Base-by-base conservation (phyloP, 2,113 vertebrate species). In the Psilopsiagon aymara region DNA sequence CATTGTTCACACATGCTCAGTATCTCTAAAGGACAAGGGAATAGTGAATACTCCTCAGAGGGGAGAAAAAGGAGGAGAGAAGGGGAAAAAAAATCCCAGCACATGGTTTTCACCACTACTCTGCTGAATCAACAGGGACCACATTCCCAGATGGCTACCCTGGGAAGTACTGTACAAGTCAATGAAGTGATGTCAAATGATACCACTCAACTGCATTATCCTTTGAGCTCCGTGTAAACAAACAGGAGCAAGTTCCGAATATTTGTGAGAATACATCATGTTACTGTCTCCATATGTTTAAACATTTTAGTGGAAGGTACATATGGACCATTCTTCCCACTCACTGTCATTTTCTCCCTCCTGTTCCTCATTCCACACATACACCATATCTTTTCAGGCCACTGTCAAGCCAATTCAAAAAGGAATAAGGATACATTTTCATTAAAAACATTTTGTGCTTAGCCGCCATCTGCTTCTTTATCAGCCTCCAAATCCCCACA, bases 361-460 rank as follows among this genome's bases (percentile, higher is more conserved):
- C 92, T 82, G 91, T n/a, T 96, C 90, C 71, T 86, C 86, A 18
- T 69, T 92, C 86, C 73, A 39, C 52, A 25, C 90, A 35, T 78
- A 78, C 51, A 84, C 77, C 18, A 0, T 7, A 94, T 83, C 94
- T 94, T 94, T 85, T 84, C 83, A 51, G 94, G 91, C 92, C 90
- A 90, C 94, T 88, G 92, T 90, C 94, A 95, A 96, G 88, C 90
- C 89, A 64, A 95, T 93, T 93, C 82, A 91, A 47, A 90, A 88
- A 78, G 37, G 37, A 95, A 41, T 41, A 90, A 82, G 66, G 94
- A 90, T 82, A 86, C 77, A 73, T 96, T 94, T 95, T 96, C 95
- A 97, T 96, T 95, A 83, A 96, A 97, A 96, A 97, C 90, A 93
- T 94, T 96, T 89, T 96, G 95, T 96, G 94, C 95, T 96, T 19